Base-by-base conservation (phyloP, 2,797 vertebrate genomes). In the Esox masquinongy region DNA sequence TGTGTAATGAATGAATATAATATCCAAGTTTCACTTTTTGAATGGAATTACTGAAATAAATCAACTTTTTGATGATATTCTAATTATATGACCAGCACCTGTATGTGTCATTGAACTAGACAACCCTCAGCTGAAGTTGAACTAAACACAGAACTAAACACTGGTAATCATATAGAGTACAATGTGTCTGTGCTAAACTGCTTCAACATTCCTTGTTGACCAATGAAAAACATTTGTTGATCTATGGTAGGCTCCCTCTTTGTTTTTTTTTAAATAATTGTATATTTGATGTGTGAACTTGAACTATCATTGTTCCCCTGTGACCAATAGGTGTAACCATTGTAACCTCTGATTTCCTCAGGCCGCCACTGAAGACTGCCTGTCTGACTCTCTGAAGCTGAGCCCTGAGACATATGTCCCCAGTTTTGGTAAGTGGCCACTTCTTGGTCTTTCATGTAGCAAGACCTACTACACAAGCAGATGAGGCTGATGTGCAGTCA, bases 391-490 rank as follows among this genome's bases (percentile, higher is more conserved):
- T 70, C 84, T 76, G 79, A 94, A 85, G 77, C 74, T 83, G 61
- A 87, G 87, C 75, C 89, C 84, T 80, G 92, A 93, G 74, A 81
- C 84, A 12, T 90, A 91, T 79, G 83, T 92, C 80, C 88, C 88
- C 50, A 93, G 88, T 83, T 91, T 92, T 73, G 92, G 94, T 94
- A 93, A 90, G 93, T 90, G 34, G 24, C 22, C 17, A 61, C 3
- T 39, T 67, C 31, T 22, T 64, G 73, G 24, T 68, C 36, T 69
- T 61, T 34, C 34, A 43, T 39, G n/a, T n/a, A 36, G 74, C 71
- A 71, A 73, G 73, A 74, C 61, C 53, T 56, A 56, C n/a, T 36
- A 34, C 26, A 24, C n/a, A 16, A 84, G 50, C 61, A 64, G 53
- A 80, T 68, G 16, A 72, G 56, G 36, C 43, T 74, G 51, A 74